Conservation (phyloP, 2,113 vertebrate species). For the Raphicerus campestris region DNA sequence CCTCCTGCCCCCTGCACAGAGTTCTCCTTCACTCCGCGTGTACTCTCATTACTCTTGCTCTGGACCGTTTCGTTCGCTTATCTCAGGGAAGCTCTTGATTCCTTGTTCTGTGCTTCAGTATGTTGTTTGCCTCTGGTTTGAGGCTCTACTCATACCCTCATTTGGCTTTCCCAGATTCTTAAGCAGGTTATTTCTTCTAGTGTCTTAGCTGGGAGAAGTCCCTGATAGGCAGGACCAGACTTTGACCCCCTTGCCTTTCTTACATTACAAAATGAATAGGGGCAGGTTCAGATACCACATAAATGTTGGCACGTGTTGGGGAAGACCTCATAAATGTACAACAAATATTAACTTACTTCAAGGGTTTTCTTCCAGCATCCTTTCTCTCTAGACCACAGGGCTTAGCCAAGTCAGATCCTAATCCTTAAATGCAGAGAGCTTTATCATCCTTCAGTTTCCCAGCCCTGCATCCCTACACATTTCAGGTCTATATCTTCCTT, state of each 20-base stretch:
- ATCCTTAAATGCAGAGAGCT: background rate
- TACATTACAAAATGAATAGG: background rate
- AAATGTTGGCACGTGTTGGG: background rate
- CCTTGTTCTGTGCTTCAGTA: background rate
- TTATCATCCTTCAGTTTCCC: background rate
- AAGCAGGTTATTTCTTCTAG: background rate
- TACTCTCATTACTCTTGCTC: background rate
- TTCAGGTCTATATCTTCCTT: background rate
- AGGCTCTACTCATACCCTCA: background rate
- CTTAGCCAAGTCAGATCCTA: background rate
- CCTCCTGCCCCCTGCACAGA: background rate
- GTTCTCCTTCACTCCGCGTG: background rate
- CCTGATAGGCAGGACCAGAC: background rate
- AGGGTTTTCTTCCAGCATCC: background rate
- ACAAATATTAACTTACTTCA: background rate
- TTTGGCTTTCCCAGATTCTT: background rate
- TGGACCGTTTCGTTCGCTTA: background rate
- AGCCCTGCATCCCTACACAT: background rate
- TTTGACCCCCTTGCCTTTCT: background rate
- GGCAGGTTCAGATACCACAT: background rate
- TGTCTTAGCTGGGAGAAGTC: background rate
- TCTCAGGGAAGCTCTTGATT: background rate
- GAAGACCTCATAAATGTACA: background rate
- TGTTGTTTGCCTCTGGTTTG: background rate
- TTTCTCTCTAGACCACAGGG: background rate